These are phyloP conservation scores for Blastomussa wellsi DNA, from an alignment of 92 coral and sea anemone species.

Conservation along the genomic window DNA sequence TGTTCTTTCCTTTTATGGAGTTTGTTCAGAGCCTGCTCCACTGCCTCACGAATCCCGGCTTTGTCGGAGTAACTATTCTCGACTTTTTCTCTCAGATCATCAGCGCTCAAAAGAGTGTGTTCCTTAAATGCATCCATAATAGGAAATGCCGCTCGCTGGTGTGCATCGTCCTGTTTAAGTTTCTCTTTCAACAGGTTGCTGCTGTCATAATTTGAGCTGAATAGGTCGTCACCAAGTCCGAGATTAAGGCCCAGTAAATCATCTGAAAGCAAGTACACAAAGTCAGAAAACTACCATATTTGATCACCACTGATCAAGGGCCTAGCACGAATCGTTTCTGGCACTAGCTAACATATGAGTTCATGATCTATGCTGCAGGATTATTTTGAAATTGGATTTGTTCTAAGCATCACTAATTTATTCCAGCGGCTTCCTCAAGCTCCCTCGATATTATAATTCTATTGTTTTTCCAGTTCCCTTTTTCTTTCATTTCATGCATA, in stretches of 20 bases:
- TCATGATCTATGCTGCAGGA: no score
- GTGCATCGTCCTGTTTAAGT: constrained; percentile 56
- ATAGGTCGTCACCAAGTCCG: constrained; percentile 33
- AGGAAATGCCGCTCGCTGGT: constrained; percentile 76
- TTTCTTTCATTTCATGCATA: no score
- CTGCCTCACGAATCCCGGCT: constrained; percentile 69
- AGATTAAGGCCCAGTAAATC: constrained; percentile 36
- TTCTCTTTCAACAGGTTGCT: constrained; percentile 48
- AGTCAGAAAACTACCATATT: not conserved
- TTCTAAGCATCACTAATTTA: not conserved
- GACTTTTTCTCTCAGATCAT: constrained; percentile 73
- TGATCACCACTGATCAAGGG: no score
- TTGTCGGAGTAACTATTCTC: constrained; percentile 62
- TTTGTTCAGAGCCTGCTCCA: constrained; percentile 68
- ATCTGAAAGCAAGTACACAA: constrained; percentile 16
- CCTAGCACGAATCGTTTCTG: no score
- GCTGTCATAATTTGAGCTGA: constrained; percentile 18
- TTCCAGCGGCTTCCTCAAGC: not conserved
- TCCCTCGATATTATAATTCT: no score
- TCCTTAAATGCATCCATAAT: constrained; percentile 78
- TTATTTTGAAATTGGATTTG: not conserved
- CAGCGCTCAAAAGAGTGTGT: constrained; percentile 56
- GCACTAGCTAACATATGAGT: no score
- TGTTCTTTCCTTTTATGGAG: constrained; percentile 70
- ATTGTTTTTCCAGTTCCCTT: no score